phyloP scores from a whole-genome alignment of 35 echinoderm and acorn worm genomes.

The Amphiura filiformis region DNA sequence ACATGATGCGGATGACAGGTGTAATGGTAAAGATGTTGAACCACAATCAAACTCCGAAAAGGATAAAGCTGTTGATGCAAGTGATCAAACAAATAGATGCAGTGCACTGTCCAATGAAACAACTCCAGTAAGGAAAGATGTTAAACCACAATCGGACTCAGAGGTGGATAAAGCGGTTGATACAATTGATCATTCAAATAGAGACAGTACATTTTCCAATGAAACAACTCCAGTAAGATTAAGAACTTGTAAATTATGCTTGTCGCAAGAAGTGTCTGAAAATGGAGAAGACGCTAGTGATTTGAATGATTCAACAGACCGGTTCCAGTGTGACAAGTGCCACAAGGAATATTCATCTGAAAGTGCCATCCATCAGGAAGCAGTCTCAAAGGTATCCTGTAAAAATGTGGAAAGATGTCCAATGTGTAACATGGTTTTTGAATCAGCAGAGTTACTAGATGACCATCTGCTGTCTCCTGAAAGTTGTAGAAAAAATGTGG shows the following conservation, averaged over 20 bases:
- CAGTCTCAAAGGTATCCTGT: not conserved
- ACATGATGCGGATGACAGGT: not conserved
- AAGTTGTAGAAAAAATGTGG: not conserved
- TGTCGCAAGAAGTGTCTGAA: not conserved
- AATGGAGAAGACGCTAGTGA: not conserved
- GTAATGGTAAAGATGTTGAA: not conserved
- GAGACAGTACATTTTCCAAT: not conserved
- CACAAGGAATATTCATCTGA: not conserved
- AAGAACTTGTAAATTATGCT: not conserved
- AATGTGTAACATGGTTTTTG: not conserved
- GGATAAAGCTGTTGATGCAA: not conserved
- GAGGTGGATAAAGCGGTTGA: not conserved
- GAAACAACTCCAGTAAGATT: not conserved
- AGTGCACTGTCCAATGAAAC: not conserved
- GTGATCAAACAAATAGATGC: no score
- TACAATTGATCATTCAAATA: not conserved
- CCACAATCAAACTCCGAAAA: not conserved
- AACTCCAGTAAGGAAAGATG: not conserved
- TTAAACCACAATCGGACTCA: not conserved
- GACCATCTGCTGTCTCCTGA: not conserved
- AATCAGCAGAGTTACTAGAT: not conserved
- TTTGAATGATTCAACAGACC: not conserved
- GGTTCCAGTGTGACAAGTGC: not conserved
- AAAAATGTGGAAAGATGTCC: not conserved
- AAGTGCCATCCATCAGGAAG: no score